Evolutionary conservation across 2,888 invertebrate species (phyloP).

Genomic region (Hyposoter didymator): DNA sequence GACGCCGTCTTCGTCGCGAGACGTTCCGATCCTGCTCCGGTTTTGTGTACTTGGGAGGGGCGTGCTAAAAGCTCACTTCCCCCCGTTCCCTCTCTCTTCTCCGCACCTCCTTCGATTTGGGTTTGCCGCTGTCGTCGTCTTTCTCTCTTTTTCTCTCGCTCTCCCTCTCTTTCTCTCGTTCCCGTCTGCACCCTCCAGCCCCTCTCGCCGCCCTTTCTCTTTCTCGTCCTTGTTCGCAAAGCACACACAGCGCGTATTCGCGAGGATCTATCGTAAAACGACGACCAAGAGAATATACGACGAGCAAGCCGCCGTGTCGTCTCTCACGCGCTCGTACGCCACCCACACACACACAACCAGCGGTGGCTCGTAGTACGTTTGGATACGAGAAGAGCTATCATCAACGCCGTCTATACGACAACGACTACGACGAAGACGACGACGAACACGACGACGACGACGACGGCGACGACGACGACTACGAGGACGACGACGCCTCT

Average conservation of each 20-base stretch:
- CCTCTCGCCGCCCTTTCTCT: slow-evolving; percentile 11
- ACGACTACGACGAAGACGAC: slow-evolving; percentile 41
- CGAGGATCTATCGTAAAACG: slow-evolving; percentile 56
- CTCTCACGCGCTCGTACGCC: slow-evolving; percentile 28
- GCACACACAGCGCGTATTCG: slow-evolving; percentile 55
- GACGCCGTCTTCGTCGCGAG: slow-evolving; percentile 22
- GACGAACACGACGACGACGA: slow-evolving; percentile 39
- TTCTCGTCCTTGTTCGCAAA: slow-evolving; percentile 19
- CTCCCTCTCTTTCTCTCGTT: slow-evolving; percentile 1
- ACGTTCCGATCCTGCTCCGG: slow-evolving; percentile 33
- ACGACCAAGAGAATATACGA: slow-evolving; percentile 38
- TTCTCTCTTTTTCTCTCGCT: slow-evolving; percentile 11
- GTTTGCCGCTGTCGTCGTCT: slow-evolving; percentile 38
- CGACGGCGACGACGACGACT: slow-evolving; percentile 29
- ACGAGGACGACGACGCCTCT: slow-evolving; percentile 39
- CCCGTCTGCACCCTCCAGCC: slow-evolving; percentile 1
- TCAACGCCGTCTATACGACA: slow-evolving; percentile 40
- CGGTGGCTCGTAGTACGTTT: slow-evolving; percentile 31
- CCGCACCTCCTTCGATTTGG: slow-evolving; percentile 24
- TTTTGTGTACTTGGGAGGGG: slow-evolving; percentile 42
- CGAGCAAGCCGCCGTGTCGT: slow-evolving; percentile 9
- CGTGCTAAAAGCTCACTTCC: slow-evolving; percentile 52
- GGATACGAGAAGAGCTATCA: slow-evolving; percentile 23
- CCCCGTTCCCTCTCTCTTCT: slow-evolving; percentile 2
- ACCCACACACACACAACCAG: slow-evolving; percentile 20